Percentiles rank a stretch among this genome's conserved stretches.
phyloP scores from a whole-genome alignment of 37 sponge, comb jelly and placozoan genomes.

The Tethya wilhelma region DNA sequence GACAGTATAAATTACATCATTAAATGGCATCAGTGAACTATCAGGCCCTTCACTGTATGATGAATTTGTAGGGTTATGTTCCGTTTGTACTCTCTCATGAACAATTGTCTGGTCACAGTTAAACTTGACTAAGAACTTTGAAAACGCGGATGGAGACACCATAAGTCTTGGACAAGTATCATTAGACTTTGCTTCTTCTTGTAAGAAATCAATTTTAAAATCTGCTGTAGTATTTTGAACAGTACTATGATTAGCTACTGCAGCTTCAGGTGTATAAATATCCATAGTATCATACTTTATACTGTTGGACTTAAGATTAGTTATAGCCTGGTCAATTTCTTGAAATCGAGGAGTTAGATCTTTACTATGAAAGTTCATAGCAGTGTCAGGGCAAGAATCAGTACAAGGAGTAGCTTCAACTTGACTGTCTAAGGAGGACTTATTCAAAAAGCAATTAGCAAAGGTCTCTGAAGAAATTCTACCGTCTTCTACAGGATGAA shows the following conservation, averaged over 20 bases:
- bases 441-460: background rate
- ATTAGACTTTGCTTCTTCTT: background rate
- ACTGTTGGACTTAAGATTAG: background rate
- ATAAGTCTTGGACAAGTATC: background rate
- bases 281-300: background rate
- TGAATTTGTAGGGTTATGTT: too few species aligned
- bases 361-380: background rate
- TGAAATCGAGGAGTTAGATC: background rate
- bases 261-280: background rate
- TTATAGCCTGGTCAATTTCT: too few species aligned
- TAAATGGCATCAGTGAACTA: background rate
- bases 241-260: too few species aligned
- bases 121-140: conserved; percentile 3
- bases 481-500: too few species aligned
- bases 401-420: background rate
- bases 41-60: too few species aligned
- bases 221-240: background rate
- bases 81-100: background rate
- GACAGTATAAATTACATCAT: too few species aligned
- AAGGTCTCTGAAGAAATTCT: too few species aligned
- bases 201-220: background rate
- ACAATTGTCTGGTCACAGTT: background rate
- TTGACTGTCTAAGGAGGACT: background rate
- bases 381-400: background rate
- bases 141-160: conserved; percentile 11